Base-by-base conservation (phyloP, 2,888 invertebrate genomes). In the Fragum whitleyi region DNA sequence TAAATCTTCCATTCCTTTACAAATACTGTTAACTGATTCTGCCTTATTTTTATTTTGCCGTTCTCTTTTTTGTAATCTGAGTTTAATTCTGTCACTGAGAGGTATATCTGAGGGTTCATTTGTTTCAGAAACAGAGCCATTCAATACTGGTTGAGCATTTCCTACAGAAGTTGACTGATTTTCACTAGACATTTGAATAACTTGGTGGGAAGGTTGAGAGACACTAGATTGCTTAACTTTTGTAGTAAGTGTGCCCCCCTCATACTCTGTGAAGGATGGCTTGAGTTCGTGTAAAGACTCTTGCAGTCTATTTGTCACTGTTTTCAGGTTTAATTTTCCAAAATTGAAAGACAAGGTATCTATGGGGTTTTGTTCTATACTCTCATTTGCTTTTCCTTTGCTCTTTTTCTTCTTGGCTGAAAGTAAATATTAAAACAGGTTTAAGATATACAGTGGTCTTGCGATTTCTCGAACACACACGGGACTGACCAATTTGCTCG, bases 51-150 rank as follows among this genome's bases (percentile, higher is more conserved):
- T 36, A 9, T 36, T 28, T 14, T 67, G 55, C 51, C 69, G 59
- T 32, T 16, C 29, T 67, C 68, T 61, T 21, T 42, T 39, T 47
- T 61, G 62, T 68, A 83, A 28, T 68, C 83, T 76, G 51, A 85
- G 42, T 42, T 80, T 78, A 5, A 87, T 76, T 39, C 87, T 76
- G 39, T 87, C 76, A 76, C 81, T 77, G 19, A 87, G 70, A 3
- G 87, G 75, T 32, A 87, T 32, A 1, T 83, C 74, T 32, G 70
- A 19, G 16, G 7, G 28, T 23, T 14, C 32, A 36, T 11, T 23
- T 23, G 5, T 36, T 11, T 42, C 16, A 39, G 1, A 16, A 42
- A 26, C 23, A 11, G 21, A 21, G 1, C 19, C 0, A 1, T 9
- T 7, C 23, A n/a, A 2, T 14, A 21, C 32, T 59, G 21, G 62